phyloP scores from a whole-genome alignment of 2,888 invertebrate species.

The Unio pictorum region DNA sequence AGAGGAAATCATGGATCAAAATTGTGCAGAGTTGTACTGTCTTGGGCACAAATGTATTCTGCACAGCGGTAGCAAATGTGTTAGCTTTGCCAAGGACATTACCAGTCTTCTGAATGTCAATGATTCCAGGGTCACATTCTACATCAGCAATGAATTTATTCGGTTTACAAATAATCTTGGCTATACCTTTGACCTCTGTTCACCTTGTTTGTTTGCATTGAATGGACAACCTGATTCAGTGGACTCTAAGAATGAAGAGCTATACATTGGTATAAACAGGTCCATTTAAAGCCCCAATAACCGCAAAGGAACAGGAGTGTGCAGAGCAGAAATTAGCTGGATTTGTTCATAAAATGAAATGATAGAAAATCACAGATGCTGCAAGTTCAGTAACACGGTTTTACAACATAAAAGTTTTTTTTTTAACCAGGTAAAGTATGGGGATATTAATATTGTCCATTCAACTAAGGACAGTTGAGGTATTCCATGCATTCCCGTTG shows the following conservation, averaged over 20 bases:
- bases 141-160: slow-evolving; percentile 2
- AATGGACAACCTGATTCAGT: slow-evolving; percentile 8
- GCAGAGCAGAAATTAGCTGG: slow-evolving; percentile 5
- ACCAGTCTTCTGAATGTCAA: not conserved
- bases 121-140: slow-evolving; percentile 1
- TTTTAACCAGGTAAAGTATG: too few relatives aligned
- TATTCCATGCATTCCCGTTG: too few relatives aligned
- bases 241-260: not conserved
- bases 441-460: too few relatives aligned
- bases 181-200: not conserved
- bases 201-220: slow-evolving; percentile 6
- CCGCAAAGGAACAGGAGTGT: slow-evolving; percentile 1
- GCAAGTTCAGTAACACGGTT: too few relatives aligned
- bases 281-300: not conserved
- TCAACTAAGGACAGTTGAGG: too few relatives aligned
- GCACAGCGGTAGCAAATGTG: slow-evolving; percentile 2
- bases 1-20: not conserved
- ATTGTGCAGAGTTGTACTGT: slow-evolving; percentile 7
- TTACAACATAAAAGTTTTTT: too few relatives aligned
- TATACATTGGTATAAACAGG: slow-evolving; percentile 6
- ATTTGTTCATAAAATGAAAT: not conserved
- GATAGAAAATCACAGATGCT: too few relatives aligned
- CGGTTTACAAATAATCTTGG: slow-evolving; percentile 8
- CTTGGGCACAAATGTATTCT: not conserved
- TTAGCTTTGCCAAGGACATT: not conserved